These are phyloP conservation scores for Calvadosia cruxmelitensis DNA, from an alignment of 30 jellyfish, hydroid and myxozoan genomes.

Conservation along the genomic window DNA sequence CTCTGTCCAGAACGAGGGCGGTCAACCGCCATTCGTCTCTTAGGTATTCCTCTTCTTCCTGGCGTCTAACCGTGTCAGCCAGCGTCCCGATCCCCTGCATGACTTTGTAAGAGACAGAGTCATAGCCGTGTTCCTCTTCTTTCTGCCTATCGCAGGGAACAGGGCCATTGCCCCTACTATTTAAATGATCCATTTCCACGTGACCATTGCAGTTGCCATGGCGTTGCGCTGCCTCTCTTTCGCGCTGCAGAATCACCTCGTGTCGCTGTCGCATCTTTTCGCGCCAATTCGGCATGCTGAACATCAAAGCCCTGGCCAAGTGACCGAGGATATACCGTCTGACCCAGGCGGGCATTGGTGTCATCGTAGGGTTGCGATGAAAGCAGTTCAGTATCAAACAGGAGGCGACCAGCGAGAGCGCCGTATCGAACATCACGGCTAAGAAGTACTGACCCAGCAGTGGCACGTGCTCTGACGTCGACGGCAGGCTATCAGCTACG, in stretches of 20 bases:
- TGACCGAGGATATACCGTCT: conserved; percentile 52
- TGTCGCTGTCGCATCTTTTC: neutral
- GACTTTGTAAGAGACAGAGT: conserved; percentile 51
- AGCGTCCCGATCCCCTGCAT: conserved; percentile 58
- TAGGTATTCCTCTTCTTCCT: conserved; percentile 55
- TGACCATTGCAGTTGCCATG: neutral
- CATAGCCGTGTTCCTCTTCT: conserved; percentile 12
- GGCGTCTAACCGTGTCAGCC: conserved; percentile 59
- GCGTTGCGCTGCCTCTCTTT: neutral
- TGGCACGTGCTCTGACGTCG: conserved; percentile 68
- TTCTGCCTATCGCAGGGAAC: neutral
- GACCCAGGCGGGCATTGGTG: conserved; percentile 70
- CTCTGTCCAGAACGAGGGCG: conserved; percentile 49
- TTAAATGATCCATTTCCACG: neutral
- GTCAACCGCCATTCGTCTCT: conserved; percentile 67
- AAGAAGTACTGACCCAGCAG: conserved; percentile 49
- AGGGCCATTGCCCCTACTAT: neutral
- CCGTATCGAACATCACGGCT: conserved; percentile 73
- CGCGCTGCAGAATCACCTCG: neutral
- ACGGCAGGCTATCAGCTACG: conserved; percentile 69
- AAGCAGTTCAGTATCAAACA: conserved; percentile 52
- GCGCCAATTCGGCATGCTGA: neutral
- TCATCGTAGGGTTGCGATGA: conserved; percentile 68
- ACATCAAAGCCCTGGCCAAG: conserved; percentile 36
- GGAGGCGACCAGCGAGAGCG: conserved; percentile 63